Base-by-base conservation (phyloP, 2,113 vertebrate genomes). In the Ochotona curzoniae region DNA sequence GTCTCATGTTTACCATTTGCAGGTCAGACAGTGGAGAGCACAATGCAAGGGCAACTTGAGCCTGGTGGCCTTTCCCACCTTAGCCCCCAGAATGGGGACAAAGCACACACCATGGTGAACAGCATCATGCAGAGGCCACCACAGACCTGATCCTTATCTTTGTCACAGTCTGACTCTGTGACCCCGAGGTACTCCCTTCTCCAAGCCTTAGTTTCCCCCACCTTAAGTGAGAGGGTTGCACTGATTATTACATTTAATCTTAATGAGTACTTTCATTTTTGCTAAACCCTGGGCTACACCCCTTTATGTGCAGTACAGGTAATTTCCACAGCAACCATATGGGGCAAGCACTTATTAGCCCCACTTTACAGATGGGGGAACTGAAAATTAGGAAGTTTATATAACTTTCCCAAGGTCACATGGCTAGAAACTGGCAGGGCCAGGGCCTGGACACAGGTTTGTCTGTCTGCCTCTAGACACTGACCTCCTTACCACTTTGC, bases 381-480 rank as follows among this genome's bases (percentile, higher is more conserved):
- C 76, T 63, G 84, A 93, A 84, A 70, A 90, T 96, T 93, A 96
- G 94, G 51, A 79, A 85, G 73, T 87, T 94, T 95, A 85, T 95
- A 1, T 78, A 76, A 89, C 21, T 96, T 96, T 96, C 96, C 96
- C 96, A 97, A 95, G 95, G 73, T 79, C 81, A 82, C 78, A 14
- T 71, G 91, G 60, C 30, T 93, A 69, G 54, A 57, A 86, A 83
- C 71, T 64, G 61, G 66, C 69, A 70, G 69, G 90, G 25, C n/a
- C 38, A 11, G 49, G 57, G 63, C 66, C 90, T 87, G 49, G 82
- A 86, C 25, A 47, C 28, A 71, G 67, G 76, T 66, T 63, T 64
- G 17, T 67, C 44, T 78, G 64, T 69, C 47, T 30, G 44, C 44
- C 73, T 76, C 28, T 35, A 71, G 54, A 75, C 0, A 3, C 25